Evolutionary conservation across 2,113 vertebrate genomes (phyloP).

Genomic region (Scatophagus argus): DNA sequence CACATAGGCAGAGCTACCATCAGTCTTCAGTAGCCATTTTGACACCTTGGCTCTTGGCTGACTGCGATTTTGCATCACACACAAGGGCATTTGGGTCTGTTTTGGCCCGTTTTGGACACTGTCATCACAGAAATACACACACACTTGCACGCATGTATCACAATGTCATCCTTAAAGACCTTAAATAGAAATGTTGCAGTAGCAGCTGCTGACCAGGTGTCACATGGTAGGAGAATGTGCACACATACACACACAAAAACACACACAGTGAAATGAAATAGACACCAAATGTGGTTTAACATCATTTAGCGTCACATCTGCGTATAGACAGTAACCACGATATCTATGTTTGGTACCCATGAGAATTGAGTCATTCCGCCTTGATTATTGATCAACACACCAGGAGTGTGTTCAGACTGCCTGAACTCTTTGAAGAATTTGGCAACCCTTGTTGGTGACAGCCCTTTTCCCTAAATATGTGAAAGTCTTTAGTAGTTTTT

Average conservation of each 20-base stretch:
- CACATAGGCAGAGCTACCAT: conserved; percentile 51
- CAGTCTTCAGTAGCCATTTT: conserved; percentile 70
- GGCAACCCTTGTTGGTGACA: background rate
- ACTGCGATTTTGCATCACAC: conserved; percentile 54
- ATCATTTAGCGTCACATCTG: conserved; percentile 15
- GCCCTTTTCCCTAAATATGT: background rate
- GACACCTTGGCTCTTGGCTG: conserved; percentile 63
- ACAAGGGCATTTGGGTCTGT: conserved; percentile 60
- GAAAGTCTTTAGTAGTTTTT: background rate
- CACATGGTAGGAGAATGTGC: conserved; percentile 1
- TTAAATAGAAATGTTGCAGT: conserved; percentile 58
- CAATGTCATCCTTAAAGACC: conserved; percentile 58
- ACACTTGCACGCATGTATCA: conserved; percentile 28
- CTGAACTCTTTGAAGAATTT: background rate
- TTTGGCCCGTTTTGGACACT: conserved; percentile 47
- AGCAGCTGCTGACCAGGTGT: conserved; percentile 57
- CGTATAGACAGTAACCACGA: conserved; percentile 27
- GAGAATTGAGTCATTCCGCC: conserved; percentile 35
- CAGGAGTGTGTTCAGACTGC: conserved; percentile 18
- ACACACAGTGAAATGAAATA: background rate
- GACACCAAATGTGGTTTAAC: background rate
- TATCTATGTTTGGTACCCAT: conserved; percentile 33
- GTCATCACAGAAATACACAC: conserved; percentile 23
- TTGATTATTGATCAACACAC: conserved; percentile 69
- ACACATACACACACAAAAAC: conserved; percentile 2